phyloP scores from a whole-genome alignment of 2,113 vertebrate genomes.

The Limnothrissa miodon region DNA sequence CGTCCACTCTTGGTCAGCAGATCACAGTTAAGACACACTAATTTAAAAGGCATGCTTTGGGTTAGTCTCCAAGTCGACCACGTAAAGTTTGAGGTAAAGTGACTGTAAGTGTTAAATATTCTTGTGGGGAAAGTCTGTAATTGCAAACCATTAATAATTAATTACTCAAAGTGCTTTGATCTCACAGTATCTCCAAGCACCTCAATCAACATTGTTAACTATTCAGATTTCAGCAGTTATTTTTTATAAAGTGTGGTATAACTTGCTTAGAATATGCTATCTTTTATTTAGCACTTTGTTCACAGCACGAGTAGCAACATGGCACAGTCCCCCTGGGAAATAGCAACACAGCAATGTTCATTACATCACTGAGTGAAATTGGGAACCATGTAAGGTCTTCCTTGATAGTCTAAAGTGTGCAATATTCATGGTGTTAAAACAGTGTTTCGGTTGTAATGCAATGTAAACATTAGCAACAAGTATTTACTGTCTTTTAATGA shows the following conservation, averaged over 20 bases:
- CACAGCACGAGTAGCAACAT: neutral
- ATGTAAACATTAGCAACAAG: neutral
- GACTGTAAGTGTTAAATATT: slow-evolving; percentile 20
- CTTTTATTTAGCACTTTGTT: neutral
- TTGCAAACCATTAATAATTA: slow-evolving; percentile 24
- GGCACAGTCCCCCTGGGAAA: neutral
- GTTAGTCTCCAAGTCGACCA: neutral
- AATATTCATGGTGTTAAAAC: slow-evolving; percentile 8
- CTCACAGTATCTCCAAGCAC: slow-evolving; percentile 8
- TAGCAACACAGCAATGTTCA: neutral
- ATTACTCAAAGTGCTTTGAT: slow-evolving; percentile 6
- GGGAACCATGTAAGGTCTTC: neutral
- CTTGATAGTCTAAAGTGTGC: neutral
- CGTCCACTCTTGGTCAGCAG: neutral
- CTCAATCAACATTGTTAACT: slow-evolving; percentile 21
- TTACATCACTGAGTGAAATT: neutral
- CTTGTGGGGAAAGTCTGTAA: slow-evolving; percentile 19
- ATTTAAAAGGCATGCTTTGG: neutral
- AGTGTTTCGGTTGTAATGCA: slow-evolving; percentile 1
- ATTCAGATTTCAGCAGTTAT: slow-evolving; percentile 18
- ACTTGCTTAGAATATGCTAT: slow-evolving; percentile 3
- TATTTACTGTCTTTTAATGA: neutral
- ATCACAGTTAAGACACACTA: neutral
- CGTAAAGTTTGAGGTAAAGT: neutral
- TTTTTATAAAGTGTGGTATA: slow-evolving; percentile 9